These are phyloP conservation scores for Chaetorhynchus papuensis DNA, from an alignment of 2,113 vertebrate species.

Conservation along the genomic window DNA sequence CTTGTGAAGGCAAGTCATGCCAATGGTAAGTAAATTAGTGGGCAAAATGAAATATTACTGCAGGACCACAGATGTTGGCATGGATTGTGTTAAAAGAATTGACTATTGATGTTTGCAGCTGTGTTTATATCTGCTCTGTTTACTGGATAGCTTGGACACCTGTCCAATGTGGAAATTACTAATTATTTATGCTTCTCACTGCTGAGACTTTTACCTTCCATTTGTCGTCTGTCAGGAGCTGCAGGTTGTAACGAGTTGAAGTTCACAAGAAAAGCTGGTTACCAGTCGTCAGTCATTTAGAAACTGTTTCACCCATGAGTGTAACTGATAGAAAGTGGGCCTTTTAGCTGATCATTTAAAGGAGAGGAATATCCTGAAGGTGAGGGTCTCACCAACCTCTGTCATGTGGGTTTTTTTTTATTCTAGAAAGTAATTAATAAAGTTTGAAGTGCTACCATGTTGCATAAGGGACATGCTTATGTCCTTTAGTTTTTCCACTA, in stretches of 20 bases:
- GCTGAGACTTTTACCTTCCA: background rate
- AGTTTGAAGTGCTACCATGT: background rate
- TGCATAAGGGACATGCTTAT: background rate
- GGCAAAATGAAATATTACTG: background rate
- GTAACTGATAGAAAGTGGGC: background rate
- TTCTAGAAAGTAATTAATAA: background rate
- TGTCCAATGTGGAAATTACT: background rate
- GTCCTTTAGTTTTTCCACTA: background rate
- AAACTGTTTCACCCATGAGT: background rate
- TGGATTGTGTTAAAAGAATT: background rate
- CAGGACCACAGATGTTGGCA: background rate
- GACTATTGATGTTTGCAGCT: background rate
- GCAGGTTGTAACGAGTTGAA: background rate
- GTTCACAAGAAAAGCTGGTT: background rate
- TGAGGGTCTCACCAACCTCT: background rate
- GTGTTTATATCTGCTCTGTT: background rate
- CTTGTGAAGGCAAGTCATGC: background rate
- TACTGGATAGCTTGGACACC: background rate
- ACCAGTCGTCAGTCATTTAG: background rate
- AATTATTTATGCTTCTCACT: background rate
- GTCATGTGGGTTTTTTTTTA: background rate
- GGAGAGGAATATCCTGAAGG: background rate
- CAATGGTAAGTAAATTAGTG: background rate
- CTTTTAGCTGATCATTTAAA: background rate
- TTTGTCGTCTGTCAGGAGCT: background rate